Evolutionary conservation across 2,888 invertebrate genomes (phyloP), one percentile per base, ranked within the genome.

Genomic region (Dynastes maya): DNA sequence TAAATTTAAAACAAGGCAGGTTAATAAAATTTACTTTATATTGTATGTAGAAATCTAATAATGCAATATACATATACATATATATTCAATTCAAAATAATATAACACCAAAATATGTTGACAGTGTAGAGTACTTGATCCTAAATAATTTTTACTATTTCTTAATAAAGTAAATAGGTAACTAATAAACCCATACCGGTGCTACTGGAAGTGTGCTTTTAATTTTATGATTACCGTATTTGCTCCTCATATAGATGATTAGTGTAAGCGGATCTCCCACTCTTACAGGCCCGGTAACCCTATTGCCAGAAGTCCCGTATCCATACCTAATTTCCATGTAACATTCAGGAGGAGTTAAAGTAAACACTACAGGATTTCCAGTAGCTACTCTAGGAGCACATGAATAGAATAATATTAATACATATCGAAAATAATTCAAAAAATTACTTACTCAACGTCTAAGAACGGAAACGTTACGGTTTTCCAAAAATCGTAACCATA

Each of bases 401-500:
- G 49, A 22, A 13, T 53, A 22, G 49, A 22, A 22, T 63, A 40
- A 32, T 22, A 16, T 29, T 32, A 45, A 45, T 55, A 74, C 13
- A 3, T 11, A 4, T 11, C 64, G 9, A 89, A 63, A 88, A 88
- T 82, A 80, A 80, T 27, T 58, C 5, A 8, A 22, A 65, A 22
- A 55, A 49, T 29, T 76, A 93, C 96, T 94, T 89, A 97, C 97
- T 97, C 97, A 77, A 97, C 97, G 87, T 97, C 97, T 78, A 97
- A 90, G 88, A 97, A 97, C 0, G 97, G 97, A 89, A 97, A 97
- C 0, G 97, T 97, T 55, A 97, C 97, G 0, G 97, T 97, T 89
- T 97, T 97, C 97, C 97, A 97, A 90, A 97, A 97, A 89, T 97
- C 97, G 87, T 97, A 97, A 78, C 97, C 97, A 85, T 97, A 97